Evolutionary conservation across 2,797 vertebrate genomes (phyloP).

Genomic region (Pogonophryne albipinna): DNA sequence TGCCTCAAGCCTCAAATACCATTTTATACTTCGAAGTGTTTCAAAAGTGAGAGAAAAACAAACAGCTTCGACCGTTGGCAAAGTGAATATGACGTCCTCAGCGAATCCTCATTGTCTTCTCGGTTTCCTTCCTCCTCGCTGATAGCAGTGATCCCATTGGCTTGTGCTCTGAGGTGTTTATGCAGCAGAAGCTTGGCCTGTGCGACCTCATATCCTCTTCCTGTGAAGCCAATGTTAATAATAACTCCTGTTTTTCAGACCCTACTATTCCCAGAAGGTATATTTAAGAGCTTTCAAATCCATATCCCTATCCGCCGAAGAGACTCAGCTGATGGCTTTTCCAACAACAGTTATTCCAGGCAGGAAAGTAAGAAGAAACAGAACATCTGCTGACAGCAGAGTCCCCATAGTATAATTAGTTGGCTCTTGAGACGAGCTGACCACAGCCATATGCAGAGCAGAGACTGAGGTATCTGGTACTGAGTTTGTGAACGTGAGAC

Average conservation of each 20-base stretch:
- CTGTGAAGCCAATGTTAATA: conserved; percentile 76
- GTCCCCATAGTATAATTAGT: conserved; percentile 54
- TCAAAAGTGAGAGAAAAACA: conserved; percentile 11
- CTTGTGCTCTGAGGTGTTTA: conserved; percentile 72
- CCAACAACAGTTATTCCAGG: conserved; percentile 63
- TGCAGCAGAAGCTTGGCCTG: conserved; percentile 65
- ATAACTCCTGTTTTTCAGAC: conserved; percentile 76
- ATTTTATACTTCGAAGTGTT: conserved; percentile 19
- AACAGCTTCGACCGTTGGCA: conserved; percentile 3
- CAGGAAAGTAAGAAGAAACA: conserved; percentile 62
- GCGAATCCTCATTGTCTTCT: conserved; percentile 69
- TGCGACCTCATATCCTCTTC: conserved; percentile 81
- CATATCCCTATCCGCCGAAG: conserved; percentile 54
- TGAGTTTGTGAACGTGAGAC: conserved; percentile 36
- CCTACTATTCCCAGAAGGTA: conserved; percentile 53
- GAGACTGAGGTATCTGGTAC: conserved; percentile 29
- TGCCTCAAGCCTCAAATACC: neutral
- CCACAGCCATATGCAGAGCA: conserved; percentile 28
- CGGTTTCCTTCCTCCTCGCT: conserved; percentile 69
- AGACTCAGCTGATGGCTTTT: conserved; percentile 77
- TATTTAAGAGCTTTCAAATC: conserved; percentile 70
- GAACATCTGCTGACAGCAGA: conserved; percentile 60
- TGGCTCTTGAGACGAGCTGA: conserved; percentile 43
- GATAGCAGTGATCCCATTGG: conserved; percentile 55
- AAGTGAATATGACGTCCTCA: conserved; percentile 37